These are phyloP conservation scores for Callionymus lyra DNA, from an alignment of 2,113 vertebrate genomes.

Conservation along the genomic window DNA sequence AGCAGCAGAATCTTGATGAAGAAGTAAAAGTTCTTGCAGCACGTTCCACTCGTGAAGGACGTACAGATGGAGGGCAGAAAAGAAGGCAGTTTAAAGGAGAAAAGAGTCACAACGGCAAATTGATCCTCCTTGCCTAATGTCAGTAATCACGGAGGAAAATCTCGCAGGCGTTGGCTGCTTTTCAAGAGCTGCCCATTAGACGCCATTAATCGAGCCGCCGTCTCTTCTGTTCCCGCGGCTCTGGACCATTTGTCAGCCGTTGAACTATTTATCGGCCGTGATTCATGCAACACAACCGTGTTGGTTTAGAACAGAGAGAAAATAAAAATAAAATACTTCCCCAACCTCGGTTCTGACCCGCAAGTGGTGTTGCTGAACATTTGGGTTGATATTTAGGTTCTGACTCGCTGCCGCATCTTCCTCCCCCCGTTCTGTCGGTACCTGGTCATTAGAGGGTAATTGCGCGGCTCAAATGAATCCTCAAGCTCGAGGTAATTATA, in stretches of 20 bases:
- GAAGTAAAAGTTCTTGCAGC: too few relatives aligned
- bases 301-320: too few relatives aligned
- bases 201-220: constrained; percentile 28
- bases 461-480: constrained; percentile 40
- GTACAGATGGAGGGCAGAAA: constrained; percentile 5
- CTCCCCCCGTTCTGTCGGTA: constrained; percentile 22
- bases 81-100: background rate
- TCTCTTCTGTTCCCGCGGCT: constrained; percentile 11
- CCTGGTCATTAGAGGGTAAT: constrained; percentile 60
- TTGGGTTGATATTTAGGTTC: too few relatives aligned
- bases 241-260: constrained; percentile 28
- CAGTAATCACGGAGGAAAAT: constrained; percentile 44
- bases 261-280: constrained; percentile 20
- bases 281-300: constrained; percentile 11
- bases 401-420: too few relatives aligned
- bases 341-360: too few relatives aligned
- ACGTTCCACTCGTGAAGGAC: too few relatives aligned
- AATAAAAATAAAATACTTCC: too few relatives aligned
- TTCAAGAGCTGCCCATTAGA: constrained; percentile 44
- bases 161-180: constrained; percentile 39
- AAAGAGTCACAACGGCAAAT: constrained; percentile 28
- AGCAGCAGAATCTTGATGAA: too few relatives aligned
- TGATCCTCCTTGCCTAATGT: constrained; percentile 46
- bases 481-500: constrained; percentile 47
- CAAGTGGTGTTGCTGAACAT: background rate